phyloP scores from a whole-genome alignment of 92 coral and sea anemone genomes.

The Palythoa heliodiscus region DNA sequence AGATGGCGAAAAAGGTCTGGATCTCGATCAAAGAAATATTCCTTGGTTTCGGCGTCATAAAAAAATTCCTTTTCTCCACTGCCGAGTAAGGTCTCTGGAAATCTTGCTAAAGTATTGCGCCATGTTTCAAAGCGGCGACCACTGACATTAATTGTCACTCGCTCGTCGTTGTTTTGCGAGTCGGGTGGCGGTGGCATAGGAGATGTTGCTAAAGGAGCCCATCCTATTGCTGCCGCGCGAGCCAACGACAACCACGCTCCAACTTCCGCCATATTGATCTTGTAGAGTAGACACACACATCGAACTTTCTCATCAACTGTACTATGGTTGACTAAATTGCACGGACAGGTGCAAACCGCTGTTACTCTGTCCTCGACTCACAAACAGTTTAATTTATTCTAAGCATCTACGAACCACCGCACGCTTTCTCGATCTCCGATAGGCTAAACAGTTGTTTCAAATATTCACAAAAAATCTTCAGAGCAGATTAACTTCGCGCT shows the following conservation, averaged over 20 bases:
- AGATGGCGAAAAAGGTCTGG: conserved; percentile 97
- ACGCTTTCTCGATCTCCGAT: conserved; percentile 30
- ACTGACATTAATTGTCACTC: conserved; percentile 96
- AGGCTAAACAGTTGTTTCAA: conserved; percentile 23
- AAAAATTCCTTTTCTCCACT: conserved; percentile 98
- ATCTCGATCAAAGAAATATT: conserved; percentile 95
- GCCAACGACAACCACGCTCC: conserved; percentile 99
- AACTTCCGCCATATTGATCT: conserved; percentile 91
- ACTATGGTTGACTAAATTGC: conserved; percentile 17
- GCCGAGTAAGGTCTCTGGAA: conserved; percentile 97
- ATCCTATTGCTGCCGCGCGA: conserved; percentile 99
- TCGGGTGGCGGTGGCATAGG: conserved; percentile 99
- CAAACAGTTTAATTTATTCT: conserved; percentile 48
- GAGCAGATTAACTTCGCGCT: conserved; percentile 31
- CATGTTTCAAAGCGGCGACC: conserved; percentile 99
- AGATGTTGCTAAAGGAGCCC: conserved; percentile 98
- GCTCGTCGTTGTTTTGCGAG: conserved; percentile 86
- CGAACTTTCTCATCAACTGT: conserved; percentile 49
- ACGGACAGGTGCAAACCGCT: conserved; percentile 38
- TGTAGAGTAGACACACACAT: conserved; percentile 33
- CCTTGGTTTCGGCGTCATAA: conserved; percentile 95
- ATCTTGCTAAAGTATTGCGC: conserved; percentile 97
- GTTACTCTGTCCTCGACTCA: conserved; percentile 32
- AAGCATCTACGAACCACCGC: conserved; percentile 36
- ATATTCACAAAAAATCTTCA: conserved; percentile 29